Evolutionary conservation across 2,888 invertebrate genomes (phyloP).

Genomic region (Parapristionchus giblindavisi): DNA sequence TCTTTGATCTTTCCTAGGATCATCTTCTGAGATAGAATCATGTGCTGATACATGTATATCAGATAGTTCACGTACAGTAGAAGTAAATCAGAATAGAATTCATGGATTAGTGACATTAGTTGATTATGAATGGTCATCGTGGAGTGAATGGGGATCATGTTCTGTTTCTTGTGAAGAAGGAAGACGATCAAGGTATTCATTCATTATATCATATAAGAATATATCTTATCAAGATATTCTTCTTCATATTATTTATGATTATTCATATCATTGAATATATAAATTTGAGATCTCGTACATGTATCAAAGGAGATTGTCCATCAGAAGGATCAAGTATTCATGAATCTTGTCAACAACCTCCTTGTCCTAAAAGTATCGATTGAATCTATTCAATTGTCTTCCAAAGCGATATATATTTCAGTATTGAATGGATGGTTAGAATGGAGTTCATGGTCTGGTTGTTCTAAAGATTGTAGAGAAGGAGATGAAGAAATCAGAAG

Average conservation of each 20-base stretch:
- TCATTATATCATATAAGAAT: no score
- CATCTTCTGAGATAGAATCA: constrained; percentile 31
- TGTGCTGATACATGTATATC: constrained; percentile 27
- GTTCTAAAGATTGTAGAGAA: constrained; percentile 62
- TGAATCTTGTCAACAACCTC: constrained; percentile 1
- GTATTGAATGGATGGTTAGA: constrained; percentile 57
- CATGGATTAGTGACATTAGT: constrained; percentile 22
- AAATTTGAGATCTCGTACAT: constrained; percentile 7
- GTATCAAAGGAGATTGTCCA: constrained; percentile 29
- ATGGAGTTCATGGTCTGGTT: constrained; percentile 66
- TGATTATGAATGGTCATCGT: constrained; percentile 37
- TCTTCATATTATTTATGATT: no score
- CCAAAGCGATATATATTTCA: not conserved
- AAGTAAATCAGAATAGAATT: constrained; percentile 20
- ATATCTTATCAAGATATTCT: no score
- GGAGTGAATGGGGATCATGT: constrained; percentile 52
- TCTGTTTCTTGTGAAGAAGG: constrained; percentile 48
- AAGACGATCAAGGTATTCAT: constrained; percentile 44
- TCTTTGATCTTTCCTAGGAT: constrained; percentile 19
- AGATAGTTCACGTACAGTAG: not conserved
- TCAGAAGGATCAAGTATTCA: not conserved
- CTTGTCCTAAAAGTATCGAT: constrained; percentile 16
- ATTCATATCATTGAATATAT: not conserved
- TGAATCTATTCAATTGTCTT: not conserved
- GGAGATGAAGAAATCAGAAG: constrained; percentile 31